Percentiles rank a stretch among this genome's conserved stretches.
Evolutionary conservation across 2,797 vertebrate species (phyloP).

Genomic region (Poliocrania exsul): DNA sequence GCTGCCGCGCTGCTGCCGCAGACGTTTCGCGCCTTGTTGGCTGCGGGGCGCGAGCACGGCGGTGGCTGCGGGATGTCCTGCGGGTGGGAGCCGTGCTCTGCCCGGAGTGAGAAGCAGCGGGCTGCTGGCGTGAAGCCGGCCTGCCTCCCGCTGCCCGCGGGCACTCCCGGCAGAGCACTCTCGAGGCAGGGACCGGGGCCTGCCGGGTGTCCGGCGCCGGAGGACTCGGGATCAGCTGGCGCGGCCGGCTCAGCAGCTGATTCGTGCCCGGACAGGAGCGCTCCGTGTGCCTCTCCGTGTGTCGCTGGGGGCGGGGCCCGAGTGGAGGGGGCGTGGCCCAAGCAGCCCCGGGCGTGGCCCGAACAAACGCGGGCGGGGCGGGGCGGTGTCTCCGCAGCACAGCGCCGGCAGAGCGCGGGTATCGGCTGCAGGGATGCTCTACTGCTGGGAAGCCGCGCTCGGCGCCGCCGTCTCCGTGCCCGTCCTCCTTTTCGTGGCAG

Average conservation of each 20-base stretch:
- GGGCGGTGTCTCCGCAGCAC: not conserved
- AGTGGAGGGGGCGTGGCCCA: too few relatives aligned
- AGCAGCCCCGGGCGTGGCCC: too few relatives aligned
- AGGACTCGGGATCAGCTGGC: too few relatives aligned
- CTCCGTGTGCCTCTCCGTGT: too few relatives aligned
- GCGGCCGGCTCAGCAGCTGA: too few relatives aligned
- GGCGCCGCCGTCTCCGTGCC: slow-evolving; percentile 55
- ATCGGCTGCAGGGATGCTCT: not conserved
- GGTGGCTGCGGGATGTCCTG: not conserved
- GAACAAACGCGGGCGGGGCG: not conserved
- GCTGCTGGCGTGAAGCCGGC: accelerated
- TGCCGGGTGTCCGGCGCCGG: not conserved
- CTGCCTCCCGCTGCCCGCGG: too few relatives aligned
- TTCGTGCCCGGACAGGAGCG: too few relatives aligned
- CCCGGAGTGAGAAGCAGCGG: too few relatives aligned
- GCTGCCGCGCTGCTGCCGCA: not conserved
- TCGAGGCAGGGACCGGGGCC: not conserved
- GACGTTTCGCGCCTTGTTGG: too few relatives aligned
- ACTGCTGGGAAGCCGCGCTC: slow-evolving; percentile 34
- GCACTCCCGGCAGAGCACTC: too few relatives aligned
- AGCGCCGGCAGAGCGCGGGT: too few relatives aligned
- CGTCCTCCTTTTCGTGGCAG: slow-evolving; percentile 44
- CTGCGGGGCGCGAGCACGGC: not conserved
- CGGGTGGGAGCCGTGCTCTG: not conserved
- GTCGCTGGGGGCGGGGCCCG: too few relatives aligned